Base-by-base conservation (phyloP, 2,888 invertebrate species). In the Morpho achilles region DNA sequence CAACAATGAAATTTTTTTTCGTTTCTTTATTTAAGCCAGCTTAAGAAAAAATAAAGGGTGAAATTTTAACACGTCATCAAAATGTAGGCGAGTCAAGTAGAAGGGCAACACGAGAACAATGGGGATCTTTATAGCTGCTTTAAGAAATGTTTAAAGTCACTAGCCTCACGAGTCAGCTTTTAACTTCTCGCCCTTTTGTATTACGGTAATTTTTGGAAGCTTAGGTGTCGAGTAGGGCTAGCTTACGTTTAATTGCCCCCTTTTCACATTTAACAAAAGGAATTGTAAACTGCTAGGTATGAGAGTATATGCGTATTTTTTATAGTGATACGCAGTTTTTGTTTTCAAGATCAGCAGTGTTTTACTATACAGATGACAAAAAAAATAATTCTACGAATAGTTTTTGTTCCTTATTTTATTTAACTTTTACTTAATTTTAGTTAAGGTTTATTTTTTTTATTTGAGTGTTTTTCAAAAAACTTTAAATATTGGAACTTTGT, bases 71-170 rank as follows among this genome's bases (percentile, higher is more conserved):
- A 73, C 67, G 72, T 74, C 71, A 69, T 69, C 57, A 57, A 66
- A 68, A 58, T 51, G 47, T 53, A 23, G 47, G 45, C 45, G 51
- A 57, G 46, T 58, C 52, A 50, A 58, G 56, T 32, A 50, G n/a
- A 48, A 58, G 46, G 46, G 50, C 50, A 54, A 59, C 68, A 68
- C 72, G 69, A 69, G 70, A 74, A 79, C 77, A 77, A 79, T 75
- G 65, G 56, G 54, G 68, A 65, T 76, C 78, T 81, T 82, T 78
- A 69, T 71, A 69, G 73, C 71, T 70, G 67, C 66, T 69, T 64
- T 67, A 57, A 62, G 60, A 64, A 67, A 63, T 66, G 50, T 60
- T 66, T 45, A 55, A 66, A 66, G 65, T 66, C 61, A 63, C 60
- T 62, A 54, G 55, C 57, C 56, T 57, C 56, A 61, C 53, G 63